Evolutionary conservation across 1,140 invertebrate genomes (phyloP), one percentile per base, ranked within the genome.

Genomic region (Linepithema humile): DNA sequence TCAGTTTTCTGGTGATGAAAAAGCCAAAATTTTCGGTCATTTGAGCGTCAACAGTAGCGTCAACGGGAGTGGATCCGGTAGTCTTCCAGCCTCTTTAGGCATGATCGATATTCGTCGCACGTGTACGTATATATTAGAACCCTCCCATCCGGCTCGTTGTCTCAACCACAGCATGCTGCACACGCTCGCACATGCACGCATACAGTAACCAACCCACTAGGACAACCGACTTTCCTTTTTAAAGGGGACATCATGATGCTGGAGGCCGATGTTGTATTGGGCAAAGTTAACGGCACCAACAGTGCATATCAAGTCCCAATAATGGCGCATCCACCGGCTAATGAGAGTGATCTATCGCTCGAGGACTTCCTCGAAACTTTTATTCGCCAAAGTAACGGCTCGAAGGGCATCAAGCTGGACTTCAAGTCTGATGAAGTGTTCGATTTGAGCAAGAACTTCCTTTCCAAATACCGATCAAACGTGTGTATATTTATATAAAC

Each of bases 341-440:
- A 91, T 0, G 94, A 93, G 5, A 98, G 97, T 3, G 97, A 99
- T 92, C 93, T 99, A 3, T 96, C 96, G 5, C 94, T 99, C 0
- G 95, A 96, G 7, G 95, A 96, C 4, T 99, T 98, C 93, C 90
- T 99, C 0, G 85, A 93, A 9, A 93, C 93, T 20, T 96, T 97
- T 7, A 91, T 95, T 2, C 92, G 94, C 4, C 94, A 94, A 83
- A 95, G 96, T 90, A 80, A 82, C 91, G 89, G 86, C 91, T n/a
- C n/a, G n/a, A 92, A 97, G 90, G 98, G 98, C 0, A 96, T 98
- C 2, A 99, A 99, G 92, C 94, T 99, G 1, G 97, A 99, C 91
- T 98, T 99, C 88, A 98, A 98, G 92, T 95, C 95, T 0, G 96
- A 97, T 29, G 96, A 97, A 72, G 97, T 97, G 10, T 97, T 98